Evolutionary conservation across 2,797 vertebrate species (phyloP), one percentile per base, ranked within the genome.

Genomic region (Scleropages formosus): DNA sequence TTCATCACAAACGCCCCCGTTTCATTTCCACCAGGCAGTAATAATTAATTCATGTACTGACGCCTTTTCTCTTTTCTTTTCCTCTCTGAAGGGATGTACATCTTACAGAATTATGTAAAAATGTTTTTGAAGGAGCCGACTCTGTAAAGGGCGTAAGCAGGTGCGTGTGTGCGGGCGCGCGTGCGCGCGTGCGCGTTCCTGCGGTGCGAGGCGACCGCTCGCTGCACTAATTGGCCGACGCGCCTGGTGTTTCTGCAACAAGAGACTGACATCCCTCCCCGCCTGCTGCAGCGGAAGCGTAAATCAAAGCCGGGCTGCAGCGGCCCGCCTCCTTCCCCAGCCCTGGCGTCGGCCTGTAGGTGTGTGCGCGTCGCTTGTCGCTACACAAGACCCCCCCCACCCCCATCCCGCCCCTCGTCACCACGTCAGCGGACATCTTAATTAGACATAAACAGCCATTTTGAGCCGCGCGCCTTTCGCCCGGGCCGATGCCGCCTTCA

Each of bases 211-310:
- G 24, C 8, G 70, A 70, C 67, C 47, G 15, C 46, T 70, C 47
- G 53, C 67, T 51, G 67, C 22, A 49, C 53, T 72, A 59, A 72
- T 72, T 72, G 69, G n/a, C 27, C 53, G 24, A 47, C 24, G 31
- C 22, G 47, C 24, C 47, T 24, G 22, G 22, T 46, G 31, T n/a
- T n/a, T n/a, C n/a, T n/a, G 67, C 13, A 51, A 24, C 70, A 22
- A 47, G 67, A 47, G 46, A 49, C 46, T 26, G 47, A 22, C 3
- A 12, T 27, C 49, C 67, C 67, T 70, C 31, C 49, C 67, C 67
- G 70, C 31, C 10, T 24, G 67, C 47, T 47, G 22, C 22, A 70
- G 22, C 11, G 31, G 26, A 27, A 53, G 12, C 69, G 59, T 72
- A 58, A 56, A 72, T 72, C 51, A 72, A 59, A 59, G 69, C 16